Percentiles rank a stretch among this genome's conserved stretches.
These are phyloP conservation scores for Porites evermanni DNA, from an alignment of 92 coral and sea anemone genomes.

Conservation along the genomic window DNA sequence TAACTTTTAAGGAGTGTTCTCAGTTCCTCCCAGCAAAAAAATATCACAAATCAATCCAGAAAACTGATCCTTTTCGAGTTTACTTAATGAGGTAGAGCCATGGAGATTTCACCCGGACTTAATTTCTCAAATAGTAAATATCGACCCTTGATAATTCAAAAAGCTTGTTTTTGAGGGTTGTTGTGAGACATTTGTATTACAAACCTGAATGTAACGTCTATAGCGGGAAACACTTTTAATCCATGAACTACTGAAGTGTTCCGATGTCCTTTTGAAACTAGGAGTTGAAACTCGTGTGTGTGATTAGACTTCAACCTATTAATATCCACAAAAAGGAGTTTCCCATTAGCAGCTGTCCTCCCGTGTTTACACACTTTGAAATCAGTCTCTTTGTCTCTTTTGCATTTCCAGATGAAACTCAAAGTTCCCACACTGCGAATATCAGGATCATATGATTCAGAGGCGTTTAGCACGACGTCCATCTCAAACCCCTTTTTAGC, in stretches of 20 bases:
- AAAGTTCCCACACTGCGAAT: not conserved
- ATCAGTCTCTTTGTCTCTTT: not conserved
- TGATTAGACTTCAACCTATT: not conserved
- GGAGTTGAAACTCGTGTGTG: not conserved
- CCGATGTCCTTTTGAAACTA: not conserved
- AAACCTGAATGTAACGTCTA: not conserved
- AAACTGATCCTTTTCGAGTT: too few relatives aligned
- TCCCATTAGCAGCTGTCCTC: not conserved
- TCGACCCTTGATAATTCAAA: too few relatives aligned
- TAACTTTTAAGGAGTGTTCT: too few relatives aligned
- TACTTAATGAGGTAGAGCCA: too few relatives aligned
- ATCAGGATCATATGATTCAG: not conserved
- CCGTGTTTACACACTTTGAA: not conserved
- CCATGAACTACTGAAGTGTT: not conserved
- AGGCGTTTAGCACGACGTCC: not conserved
- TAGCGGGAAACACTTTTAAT: not conserved
- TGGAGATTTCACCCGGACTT: too few relatives aligned
- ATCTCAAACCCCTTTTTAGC: not conserved
- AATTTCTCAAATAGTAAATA: too few relatives aligned
- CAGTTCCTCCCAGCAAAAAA: too few relatives aligned
- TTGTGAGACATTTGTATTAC: not conserved
- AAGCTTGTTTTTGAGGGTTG: too few relatives aligned
- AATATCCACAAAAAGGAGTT: not conserved
- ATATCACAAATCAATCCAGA: too few relatives aligned
- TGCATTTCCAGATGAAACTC: not conserved